These are phyloP conservation scores for Osmerus mordax DNA, from an alignment of 2,113 vertebrate species.

Conservation along the genomic window DNA sequence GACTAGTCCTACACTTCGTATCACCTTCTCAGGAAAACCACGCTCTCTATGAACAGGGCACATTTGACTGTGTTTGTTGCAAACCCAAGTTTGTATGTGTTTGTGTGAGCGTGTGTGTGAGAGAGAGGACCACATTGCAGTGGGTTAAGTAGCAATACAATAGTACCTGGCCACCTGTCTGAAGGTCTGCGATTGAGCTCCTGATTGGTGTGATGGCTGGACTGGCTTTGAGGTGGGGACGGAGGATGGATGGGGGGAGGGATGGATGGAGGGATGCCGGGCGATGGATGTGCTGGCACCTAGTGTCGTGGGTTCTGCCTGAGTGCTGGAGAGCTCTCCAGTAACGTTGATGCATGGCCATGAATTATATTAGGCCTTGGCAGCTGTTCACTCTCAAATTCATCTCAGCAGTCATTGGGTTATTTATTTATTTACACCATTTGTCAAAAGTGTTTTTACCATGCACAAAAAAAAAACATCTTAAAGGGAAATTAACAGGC, in stretches of 20 bases:
- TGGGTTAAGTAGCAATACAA: neutral
- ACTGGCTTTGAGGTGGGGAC: neutral
- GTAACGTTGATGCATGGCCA: conserved; percentile 76
- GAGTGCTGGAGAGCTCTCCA: conserved; percentile 63
- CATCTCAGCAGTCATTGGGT: conserved; percentile 72
- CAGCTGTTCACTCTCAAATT: conserved; percentile 73
- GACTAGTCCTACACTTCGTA: no score
- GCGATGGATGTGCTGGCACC: conserved; percentile 72
- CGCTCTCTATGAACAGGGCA: neutral
- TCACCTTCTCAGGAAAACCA: neutral
- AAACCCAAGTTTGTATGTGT: no score
- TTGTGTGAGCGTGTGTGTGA: no score
- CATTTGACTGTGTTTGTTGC: no score
- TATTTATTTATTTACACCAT: conserved; percentile 74
- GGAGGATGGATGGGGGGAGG: neutral
- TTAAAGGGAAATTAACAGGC: conserved; percentile 3
- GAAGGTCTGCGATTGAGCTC: neutral
- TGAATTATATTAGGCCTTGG: conserved; percentile 77
- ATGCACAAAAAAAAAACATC: conserved; percentile 45
- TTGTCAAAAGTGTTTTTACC: conserved; percentile 65
- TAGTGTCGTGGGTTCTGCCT: conserved; percentile 66
- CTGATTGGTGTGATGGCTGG: neutral
- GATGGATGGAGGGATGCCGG: neutral
- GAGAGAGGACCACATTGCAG: no score
- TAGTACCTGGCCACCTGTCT: neutral